Evolutionary conservation across 1,140 invertebrate species (phyloP).

Genomic region (Chrysopa pallens): DNA sequence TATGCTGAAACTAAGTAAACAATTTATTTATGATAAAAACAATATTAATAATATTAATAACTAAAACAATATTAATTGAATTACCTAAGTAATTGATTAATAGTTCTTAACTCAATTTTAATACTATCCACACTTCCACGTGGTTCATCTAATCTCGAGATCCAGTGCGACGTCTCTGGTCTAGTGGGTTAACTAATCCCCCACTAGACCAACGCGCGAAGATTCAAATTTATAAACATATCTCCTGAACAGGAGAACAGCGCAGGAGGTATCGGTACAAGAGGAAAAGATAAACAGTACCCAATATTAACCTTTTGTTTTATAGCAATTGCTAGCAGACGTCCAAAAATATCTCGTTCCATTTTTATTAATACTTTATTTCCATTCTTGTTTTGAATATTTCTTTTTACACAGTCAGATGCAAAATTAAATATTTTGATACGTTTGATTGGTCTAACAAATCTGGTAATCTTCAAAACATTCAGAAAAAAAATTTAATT

Average conservation of each 20-base stretch:
- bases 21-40: no score
- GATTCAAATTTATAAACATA: no score
- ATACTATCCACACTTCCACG: no score
- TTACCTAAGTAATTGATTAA: no score
- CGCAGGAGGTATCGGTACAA: conserved; percentile 15
- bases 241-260: conserved; percentile 14
- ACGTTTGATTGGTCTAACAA: conserved; percentile 13
- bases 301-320: conserved; percentile 15
- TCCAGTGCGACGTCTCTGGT: no score
- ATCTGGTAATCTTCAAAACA: conserved; percentile 10
- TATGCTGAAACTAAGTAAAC: no score
- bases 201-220: no score
- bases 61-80: no score
- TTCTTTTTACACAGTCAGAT: conserved; percentile 8
- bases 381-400: conserved; percentile 4
- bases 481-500: conserved; percentile 13
- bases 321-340: conserved; percentile 13
- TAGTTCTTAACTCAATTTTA: no score
- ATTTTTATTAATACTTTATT: conserved; percentile 14
- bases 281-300: conserved; percentile 12
- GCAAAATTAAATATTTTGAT: conserved; percentile 17
- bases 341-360: conserved; percentile 15
- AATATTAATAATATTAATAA: no score
- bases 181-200: no score
- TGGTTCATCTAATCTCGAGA: no score